phyloP scores from a whole-genome alignment of 2,888 invertebrate genomes.

The Galerucella pusilla region DNA sequence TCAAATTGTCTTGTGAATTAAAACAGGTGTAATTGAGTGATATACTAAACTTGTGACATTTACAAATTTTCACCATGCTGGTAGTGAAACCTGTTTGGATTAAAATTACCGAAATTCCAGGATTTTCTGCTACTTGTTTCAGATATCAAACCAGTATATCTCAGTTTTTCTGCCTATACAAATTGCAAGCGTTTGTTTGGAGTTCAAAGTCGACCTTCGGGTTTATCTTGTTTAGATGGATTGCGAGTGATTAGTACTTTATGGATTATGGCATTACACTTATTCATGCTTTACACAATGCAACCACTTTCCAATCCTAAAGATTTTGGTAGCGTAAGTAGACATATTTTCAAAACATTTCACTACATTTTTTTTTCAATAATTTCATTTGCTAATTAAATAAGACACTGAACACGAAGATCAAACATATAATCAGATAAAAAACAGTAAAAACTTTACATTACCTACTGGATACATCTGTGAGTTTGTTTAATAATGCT shows the following conservation, averaged over 20 bases:
- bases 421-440: too few species aligned
- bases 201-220: neutral
- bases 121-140: conserved; percentile 1
- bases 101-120: neutral
- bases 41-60: neutral
- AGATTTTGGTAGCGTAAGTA: neutral
- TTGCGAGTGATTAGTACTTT: neutral
- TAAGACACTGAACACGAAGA: too few species aligned
- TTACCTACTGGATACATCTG: too few species aligned
- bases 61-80: neutral
- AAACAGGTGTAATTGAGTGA: too few species aligned
- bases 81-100: neutral
- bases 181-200: conserved; percentile 1
- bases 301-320: neutral
- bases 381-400: too few species aligned
- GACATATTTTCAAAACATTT: neutral
- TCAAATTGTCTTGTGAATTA: too few species aligned
- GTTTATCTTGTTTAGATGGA: conserved; percentile 1
- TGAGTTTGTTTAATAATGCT: too few species aligned
- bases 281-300: neutral
- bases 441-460: too few species aligned
- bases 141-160: neutral
- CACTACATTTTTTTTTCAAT: too few species aligned
- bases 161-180: conserved; percentile 1
- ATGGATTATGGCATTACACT: conserved; percentile 9